Evolutionary conservation across 2,797 vertebrate species (phyloP).

Genomic region (Eospalax fontanierii): DNA sequence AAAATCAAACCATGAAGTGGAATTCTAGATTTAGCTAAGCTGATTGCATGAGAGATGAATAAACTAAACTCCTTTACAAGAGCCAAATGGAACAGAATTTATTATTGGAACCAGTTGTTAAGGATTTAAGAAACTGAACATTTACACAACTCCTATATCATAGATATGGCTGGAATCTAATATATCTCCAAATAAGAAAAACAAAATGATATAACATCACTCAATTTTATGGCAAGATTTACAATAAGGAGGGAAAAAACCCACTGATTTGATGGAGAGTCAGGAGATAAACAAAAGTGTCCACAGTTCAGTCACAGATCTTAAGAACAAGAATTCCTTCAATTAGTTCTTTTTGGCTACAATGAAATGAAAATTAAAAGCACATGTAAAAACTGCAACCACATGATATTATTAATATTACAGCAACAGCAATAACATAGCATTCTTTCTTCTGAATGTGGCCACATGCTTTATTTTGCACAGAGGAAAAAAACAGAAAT

Average conservation of each 20-base stretch:
- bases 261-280: conserved; percentile 47
- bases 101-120: conserved; percentile 85
- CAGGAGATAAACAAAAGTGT: conserved; percentile 35
- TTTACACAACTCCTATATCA: conserved; percentile 69
- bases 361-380: conserved; percentile 82
- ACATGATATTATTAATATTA: conserved; percentile 43
- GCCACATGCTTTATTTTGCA: conserved; percentile 55
- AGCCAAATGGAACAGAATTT: conserved; percentile 80
- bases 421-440: conserved; percentile 37
- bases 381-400: conserved; percentile 75
- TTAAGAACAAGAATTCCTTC: conserved; percentile 72
- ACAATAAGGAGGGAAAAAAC: conserved; percentile 69
- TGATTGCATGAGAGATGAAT: conserved; percentile 75
- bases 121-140: conserved; percentile 80
- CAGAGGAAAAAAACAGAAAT: conserved; percentile 64
- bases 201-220: conserved; percentile 68
- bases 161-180: conserved; percentile 73
- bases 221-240: conserved; percentile 77
- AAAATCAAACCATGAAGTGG: conserved; percentile 78
- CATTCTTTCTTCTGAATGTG: conserved; percentile 54
- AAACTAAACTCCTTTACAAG: conserved; percentile 73
- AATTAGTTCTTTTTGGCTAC: conserved; percentile 80
- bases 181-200: conserved; percentile 75
- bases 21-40: conserved; percentile 81
- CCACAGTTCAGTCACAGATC: conserved; percentile 63